Percentiles rank a stretch among this genome's conserved stretches.
These are phyloP conservation scores for Dryadula phaetusa DNA, from an alignment of 2,888 invertebrate genomes.

Conservation along the genomic window DNA sequence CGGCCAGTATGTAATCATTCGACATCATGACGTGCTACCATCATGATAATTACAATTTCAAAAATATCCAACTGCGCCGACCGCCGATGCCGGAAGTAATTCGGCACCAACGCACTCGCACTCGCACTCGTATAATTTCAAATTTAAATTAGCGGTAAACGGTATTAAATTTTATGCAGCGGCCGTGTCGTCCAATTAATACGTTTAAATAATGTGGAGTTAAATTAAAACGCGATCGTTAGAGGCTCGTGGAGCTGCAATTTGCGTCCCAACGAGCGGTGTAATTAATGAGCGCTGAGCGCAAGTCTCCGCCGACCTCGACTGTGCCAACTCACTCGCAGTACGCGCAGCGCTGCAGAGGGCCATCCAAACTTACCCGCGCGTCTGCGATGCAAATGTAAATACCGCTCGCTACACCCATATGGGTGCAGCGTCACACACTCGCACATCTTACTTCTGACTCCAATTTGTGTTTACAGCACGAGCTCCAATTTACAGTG, in stretches of 20 bases:
- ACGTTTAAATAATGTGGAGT: slow-evolving; percentile 44
- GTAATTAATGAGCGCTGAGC: slow-evolving; percentile 42
- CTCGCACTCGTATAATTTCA: slow-evolving; percentile 41
- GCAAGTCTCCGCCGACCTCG: slow-evolving; percentile 16
- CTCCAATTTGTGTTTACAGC: neutral
- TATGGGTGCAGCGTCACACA: neutral
- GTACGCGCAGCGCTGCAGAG: neutral
- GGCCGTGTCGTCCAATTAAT: slow-evolving; percentile 45
- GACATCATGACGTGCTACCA: neutral
- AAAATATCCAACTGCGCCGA: slow-evolving; percentile 1
- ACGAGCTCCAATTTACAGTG: slow-evolving; percentile 7
- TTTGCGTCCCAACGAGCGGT: slow-evolving; percentile 33
- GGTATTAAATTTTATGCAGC: slow-evolving; percentile 44
- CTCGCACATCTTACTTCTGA: neutral
- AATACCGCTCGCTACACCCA: neutral
- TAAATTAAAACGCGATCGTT: slow-evolving; percentile 43
- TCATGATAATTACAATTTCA: neutral
- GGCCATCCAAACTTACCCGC: slow-evolving; percentile 7
- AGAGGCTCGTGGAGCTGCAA: slow-evolving; percentile 36
- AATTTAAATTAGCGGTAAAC: slow-evolving; percentile 47
- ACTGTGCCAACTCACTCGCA: neutral
- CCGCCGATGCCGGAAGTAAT: slow-evolving; percentile 24
- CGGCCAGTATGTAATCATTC: neutral
- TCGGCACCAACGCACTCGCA: slow-evolving; percentile 30
- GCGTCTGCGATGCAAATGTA: neutral